Evolutionary conservation across 92 coral and sea anemone genomes (phyloP).

Genomic region (Porites cylindrica): DNA sequence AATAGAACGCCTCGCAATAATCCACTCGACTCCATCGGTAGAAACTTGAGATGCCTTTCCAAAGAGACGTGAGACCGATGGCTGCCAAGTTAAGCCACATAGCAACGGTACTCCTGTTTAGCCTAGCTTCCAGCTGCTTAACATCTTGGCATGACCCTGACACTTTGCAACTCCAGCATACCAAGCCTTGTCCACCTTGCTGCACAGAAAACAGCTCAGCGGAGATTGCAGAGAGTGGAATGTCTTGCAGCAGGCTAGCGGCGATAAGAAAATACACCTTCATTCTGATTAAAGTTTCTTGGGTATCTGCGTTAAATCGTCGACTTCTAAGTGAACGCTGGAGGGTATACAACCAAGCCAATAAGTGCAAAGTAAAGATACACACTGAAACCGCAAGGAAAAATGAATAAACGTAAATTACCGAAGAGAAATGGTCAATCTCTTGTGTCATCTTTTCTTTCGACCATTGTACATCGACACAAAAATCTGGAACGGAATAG

Average conservation of each 20-base stretch:
- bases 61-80: slow-evolving; percentile 86
- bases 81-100: slow-evolving; percentile 84
- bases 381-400: slow-evolving; percentile 81
- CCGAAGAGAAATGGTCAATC: slow-evolving; percentile 58
- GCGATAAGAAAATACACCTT: slow-evolving; percentile 82
- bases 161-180: slow-evolving; percentile 88
- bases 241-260: slow-evolving; percentile 86
- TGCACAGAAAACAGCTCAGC: slow-evolving; percentile 88
- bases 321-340: slow-evolving; percentile 76
- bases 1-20: slow-evolving; percentile 77
- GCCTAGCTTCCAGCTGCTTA: slow-evolving; percentile 64
- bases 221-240: slow-evolving; percentile 92
- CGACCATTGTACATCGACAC: slow-evolving; percentile 77
- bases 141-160: slow-evolving; percentile 71
- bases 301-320: slow-evolving; percentile 72
- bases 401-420: slow-evolving; percentile 66
- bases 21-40: slow-evolving; percentile 91
- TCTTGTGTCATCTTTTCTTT: slow-evolving; percentile 60
- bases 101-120: slow-evolving; percentile 65
- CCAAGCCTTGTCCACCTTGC: slow-evolving; percentile 82
- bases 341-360: slow-evolving; percentile 88
- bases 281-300: slow-evolving; percentile 73
- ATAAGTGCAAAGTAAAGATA: slow-evolving; percentile 73
- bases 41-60: slow-evolving; percentile 98
- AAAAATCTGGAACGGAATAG: slow-evolving; percentile 70